A percentile compares a stretch with the other conserved stretches of the same genome.
phyloP scores from a whole-genome alignment of 2,113 vertebrate species.

The Petrocephalus microphthalmus region DNA sequence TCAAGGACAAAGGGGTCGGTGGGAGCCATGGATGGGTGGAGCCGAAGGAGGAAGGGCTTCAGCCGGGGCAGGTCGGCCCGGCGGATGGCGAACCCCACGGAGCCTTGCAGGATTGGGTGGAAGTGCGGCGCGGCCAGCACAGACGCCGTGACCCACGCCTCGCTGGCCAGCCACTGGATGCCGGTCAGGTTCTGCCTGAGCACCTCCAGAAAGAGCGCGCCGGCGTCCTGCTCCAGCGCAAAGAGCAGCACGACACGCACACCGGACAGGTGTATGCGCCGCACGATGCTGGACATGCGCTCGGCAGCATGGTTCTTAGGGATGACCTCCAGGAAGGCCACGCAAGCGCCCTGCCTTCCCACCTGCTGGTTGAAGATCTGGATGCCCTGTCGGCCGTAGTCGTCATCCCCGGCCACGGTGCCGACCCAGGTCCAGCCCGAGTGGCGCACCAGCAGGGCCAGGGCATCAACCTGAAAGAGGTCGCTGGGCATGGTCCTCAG shows the following conservation, averaged over 20 bases:
- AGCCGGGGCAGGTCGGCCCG: constrained; percentile 55
- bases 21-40: constrained; percentile 45
- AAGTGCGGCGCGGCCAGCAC: constrained; percentile 56
- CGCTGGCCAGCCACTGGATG: constrained; percentile 68
- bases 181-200: constrained; percentile 54
- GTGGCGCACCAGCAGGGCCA: constrained; percentile 63
- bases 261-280: constrained; percentile 54
- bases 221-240: constrained; percentile 65
- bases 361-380: constrained; percentile 59
- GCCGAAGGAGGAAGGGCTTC: constrained; percentile 56
- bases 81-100: constrained; percentile 66
- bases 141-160: constrained; percentile 68
- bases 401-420: constrained; percentile 65
- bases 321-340: constrained; percentile 61
- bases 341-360: constrained; percentile 50
- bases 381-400: constrained; percentile 61
- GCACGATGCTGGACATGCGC: constrained; percentile 52
- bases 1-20: constrained; percentile 55
- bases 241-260: constrained; percentile 62
- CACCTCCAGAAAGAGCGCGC: constrained; percentile 55
- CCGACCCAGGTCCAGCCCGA: constrained; percentile 71
- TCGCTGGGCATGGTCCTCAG: constrained; percentile 70
- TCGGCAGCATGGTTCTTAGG: constrained; percentile 55
- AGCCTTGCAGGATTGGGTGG: constrained; percentile 56
- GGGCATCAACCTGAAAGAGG: constrained; percentile 64